A percentile compares a stretch with the other conserved stretches of the same genome.
Conservation (phyloP, 2,888 invertebrate species). For the Lymantria monacha region DNA sequence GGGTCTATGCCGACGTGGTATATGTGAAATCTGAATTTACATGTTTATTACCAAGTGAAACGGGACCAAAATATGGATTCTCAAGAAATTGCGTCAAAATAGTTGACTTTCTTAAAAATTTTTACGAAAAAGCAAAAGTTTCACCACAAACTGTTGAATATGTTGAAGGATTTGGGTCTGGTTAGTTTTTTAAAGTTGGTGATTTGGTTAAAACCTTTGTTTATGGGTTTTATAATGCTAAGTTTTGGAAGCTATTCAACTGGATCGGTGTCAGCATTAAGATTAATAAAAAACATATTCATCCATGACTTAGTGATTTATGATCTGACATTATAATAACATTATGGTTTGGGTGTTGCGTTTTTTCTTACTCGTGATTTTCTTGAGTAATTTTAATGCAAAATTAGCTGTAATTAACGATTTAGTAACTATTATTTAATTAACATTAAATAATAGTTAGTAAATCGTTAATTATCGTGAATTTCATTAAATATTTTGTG, state of each 20-base stretch:
- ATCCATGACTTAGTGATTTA: neutral
- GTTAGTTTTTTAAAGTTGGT: conserved; percentile 44
- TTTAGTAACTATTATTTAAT: too few relatives aligned
- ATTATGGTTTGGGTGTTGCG: too few relatives aligned
- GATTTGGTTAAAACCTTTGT: neutral
- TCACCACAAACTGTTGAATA: conserved; percentile 86
- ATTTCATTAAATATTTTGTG: too few relatives aligned
- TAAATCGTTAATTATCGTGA: too few relatives aligned
- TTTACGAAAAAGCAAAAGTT: conserved; percentile 84
- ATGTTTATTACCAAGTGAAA: conserved; percentile 65
- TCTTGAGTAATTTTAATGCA: neutral
- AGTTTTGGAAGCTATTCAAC: neutral
- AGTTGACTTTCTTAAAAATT: conserved; percentile 54
- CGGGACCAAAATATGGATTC: conserved; percentile 54
- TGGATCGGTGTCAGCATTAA: neutral
- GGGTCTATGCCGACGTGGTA: conserved; percentile 83
- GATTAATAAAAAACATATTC: neutral
- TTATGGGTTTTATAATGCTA: neutral
- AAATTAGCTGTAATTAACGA: too few relatives aligned
- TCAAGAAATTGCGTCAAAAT: conserved; percentile 7
- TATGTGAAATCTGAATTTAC: conserved; percentile 87
- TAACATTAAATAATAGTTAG: too few relatives aligned
- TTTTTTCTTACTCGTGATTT: too few relatives aligned
- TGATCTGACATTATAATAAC: neutral
- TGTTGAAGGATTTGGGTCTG: conserved; percentile 92